phyloP scores from a whole-genome alignment of 2,113 vertebrate genomes.

The Xenus cinereus region DNA sequence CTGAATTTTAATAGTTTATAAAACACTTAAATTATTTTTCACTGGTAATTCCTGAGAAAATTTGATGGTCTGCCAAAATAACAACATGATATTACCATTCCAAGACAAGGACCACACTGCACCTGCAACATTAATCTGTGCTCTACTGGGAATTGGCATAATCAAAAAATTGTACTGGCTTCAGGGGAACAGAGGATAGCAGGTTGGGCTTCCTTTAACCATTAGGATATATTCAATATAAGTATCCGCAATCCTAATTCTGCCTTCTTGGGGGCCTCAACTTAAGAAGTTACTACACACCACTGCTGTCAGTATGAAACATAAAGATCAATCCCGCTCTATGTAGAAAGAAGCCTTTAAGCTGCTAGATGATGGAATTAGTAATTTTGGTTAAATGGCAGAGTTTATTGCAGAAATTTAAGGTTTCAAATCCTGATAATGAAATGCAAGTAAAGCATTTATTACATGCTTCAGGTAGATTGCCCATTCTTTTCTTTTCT shows the following conservation, averaged over 20 bases:
- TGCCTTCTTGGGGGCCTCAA: background rate
- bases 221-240: background rate
- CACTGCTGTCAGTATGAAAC: background rate
- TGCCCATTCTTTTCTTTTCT: background rate
- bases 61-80: background rate
- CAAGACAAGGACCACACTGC: background rate
- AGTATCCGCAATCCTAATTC: background rate
- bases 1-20: background rate
- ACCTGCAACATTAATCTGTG: background rate
- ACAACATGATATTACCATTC: background rate
- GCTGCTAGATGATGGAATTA: background rate
- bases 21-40: background rate
- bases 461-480: background rate
- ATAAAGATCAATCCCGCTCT: background rate
- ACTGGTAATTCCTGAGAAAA: background rate
- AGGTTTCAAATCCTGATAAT: background rate
- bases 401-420: background rate
- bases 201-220: background rate
- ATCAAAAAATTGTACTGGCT: background rate
- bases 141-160: background rate
- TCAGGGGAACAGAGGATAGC: background rate
- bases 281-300: background rate
- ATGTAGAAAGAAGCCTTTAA: background rate
- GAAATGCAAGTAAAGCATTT: background rate
- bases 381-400: background rate